Base-by-base conservation (phyloP, 2,113 vertebrate species). In the Alectura lathami region DNA sequence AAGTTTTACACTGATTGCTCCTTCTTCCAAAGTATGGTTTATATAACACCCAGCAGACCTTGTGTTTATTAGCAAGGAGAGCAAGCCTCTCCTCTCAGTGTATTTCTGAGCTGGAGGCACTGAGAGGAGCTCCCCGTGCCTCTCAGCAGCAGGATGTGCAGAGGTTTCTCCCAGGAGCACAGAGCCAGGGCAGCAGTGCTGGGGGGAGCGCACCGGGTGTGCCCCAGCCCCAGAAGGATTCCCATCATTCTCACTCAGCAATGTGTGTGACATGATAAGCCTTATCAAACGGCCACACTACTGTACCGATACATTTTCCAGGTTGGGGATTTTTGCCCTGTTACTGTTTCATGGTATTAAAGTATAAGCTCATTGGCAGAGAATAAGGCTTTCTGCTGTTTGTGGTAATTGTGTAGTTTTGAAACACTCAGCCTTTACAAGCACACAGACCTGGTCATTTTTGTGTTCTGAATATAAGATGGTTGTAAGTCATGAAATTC, bases 41-140 rank as follows among this genome's bases (percentile, higher is more conserved):
- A 38, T 83, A 85, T 67, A 66, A 76, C 57, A 27, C 22, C 45
- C 38, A 45, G 2, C 15, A 22, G 54, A 45, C 23, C 8, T 84
- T 8, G 3, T 57, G 56, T 73, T 89, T 84, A 43, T 79, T 73
- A 79, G 48, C 20, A 68, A 75, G 47, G 54, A 87, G 47, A 82
- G 17, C 0, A 2, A 83, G 20, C 56, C 51, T 36, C 38, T 86
- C 43, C 21, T 36, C 1, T 22, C 1, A 6, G 23, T 23, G 3
- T 77, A 5, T 72, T 72, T 68, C 51, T 73, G 86, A 67, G 17
- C 1, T 50, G 56, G 70, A 53, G 64, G 43, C 13, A 4, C 7
- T 17, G 21, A 75, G 63, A 17, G 26, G 79, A 43, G 64, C 47
- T 56, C 36, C 70, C 30, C 13, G 2, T 3, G 13, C 17, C n/a